Percentiles rank a stretch among this genome's conserved stretches.
phyloP scores from a whole-genome alignment of 1,140 invertebrate species.

The Paralvinella palmiformis region DNA sequence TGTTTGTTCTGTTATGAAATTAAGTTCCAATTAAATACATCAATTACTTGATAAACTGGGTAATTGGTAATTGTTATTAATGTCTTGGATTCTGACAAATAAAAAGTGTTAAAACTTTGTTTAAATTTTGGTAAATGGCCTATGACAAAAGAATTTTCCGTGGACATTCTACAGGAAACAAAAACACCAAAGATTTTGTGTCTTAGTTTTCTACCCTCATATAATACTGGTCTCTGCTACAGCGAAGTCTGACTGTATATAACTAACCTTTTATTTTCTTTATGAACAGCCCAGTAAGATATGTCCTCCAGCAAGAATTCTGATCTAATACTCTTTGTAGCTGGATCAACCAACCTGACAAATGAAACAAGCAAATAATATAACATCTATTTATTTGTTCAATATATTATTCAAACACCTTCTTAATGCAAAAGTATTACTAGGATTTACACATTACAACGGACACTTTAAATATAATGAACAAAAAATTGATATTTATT shows the following conservation, averaged over 20 bases:
- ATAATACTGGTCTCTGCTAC: not conserved
- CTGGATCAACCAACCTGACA: constrained; percentile 48
- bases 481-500: not conserved
- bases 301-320: constrained; percentile 49
- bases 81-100: no score
- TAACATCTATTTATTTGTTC: not conserved
- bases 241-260: not conserved
- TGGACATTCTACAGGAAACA: no score
- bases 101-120: no score
- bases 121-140: no score
- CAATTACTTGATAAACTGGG: no score
- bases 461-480: not conserved
- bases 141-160: not conserved
- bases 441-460: not conserved
- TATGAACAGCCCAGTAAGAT: constrained; percentile 52
- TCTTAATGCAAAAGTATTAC: not conserved
- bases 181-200: no score
- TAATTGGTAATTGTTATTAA: no score
- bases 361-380: not conserved
- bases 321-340: constrained; percentile 41
- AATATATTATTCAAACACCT: not conserved
- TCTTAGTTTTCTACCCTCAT: not conserved
- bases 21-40: no score
- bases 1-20: no score
- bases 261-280: constrained; percentile 51